Evolutionary conservation across 1,140 invertebrate species (phyloP), one percentile per base, ranked within the genome.

Genomic region (Platyscapa corneri): DNA sequence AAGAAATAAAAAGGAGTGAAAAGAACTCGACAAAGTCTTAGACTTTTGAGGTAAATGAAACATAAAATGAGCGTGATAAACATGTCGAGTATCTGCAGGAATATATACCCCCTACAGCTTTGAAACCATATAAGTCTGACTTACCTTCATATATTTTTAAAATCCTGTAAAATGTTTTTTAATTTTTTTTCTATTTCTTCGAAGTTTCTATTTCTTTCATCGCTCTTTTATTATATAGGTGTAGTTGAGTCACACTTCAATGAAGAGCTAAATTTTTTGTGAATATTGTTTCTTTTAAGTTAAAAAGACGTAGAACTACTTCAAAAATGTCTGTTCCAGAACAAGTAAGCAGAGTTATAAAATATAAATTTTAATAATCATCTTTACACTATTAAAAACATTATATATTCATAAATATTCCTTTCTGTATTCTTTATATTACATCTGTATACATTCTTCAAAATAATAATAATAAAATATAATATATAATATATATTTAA

Each of bases 61-160:
- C 67, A 60, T 82, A 84, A 88, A 89, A 90, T 89, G 90, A 91
- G 91, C 80, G 89, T 90, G 89, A 91, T 91, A 91, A 91, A 91
- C 90, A 91, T 91, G 90, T 89, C 91, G 86, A 53, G 86, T 32
- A 42, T 85, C 84, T 87, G 85, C 88, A 88, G 89, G 87, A 89
- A 89, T 89, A 88, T 84, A 87, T 88, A 78, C 80, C 75, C 80
- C 79, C 88, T 84, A 86, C 85, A 88, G 87, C 86, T 88, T 89
- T 87, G 84, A 79, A 80, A 88, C 88, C 87, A 88, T 87, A 89
- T 85, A 88, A 91, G 87, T 88, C 88, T 90, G 88, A 88, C 89
- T 88, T 87, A 86, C 88, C 86, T 84, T 87, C 56, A 10, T 49
- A 53, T 20, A 65, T 67, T 85, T 87, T 84, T 86, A 67, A 86